A percentile compares a stretch with the other conserved stretches of the same genome.
Evolutionary conservation across 2,888 invertebrate genomes (phyloP).

Genomic region (Synanthedon myopaeformis): DNA sequence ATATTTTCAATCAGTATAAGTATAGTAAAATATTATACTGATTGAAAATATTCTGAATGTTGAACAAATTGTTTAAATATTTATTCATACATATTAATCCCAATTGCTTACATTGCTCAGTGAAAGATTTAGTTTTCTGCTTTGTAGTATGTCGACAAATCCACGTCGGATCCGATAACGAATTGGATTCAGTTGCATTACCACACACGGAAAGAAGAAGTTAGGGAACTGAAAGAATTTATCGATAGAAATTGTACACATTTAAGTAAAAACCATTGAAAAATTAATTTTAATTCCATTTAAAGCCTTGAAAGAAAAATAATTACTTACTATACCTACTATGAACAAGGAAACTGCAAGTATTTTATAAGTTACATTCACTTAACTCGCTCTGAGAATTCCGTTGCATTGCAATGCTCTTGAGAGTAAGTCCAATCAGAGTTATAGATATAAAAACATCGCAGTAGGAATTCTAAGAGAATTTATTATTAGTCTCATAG

Average conservation of each 20-base stretch:
- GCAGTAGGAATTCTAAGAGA: neutral
- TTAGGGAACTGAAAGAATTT: neutral
- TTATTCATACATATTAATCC: neutral
- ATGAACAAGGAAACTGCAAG: too few species aligned
- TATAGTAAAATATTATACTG: too few species aligned
- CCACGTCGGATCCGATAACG: conserved; percentile 48
- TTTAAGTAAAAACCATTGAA: too few species aligned
- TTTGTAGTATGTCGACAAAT: conserved; percentile 43
- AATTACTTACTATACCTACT: too few species aligned
- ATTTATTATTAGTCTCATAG: neutral
- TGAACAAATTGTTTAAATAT: neutral
- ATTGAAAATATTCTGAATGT: too few species aligned
- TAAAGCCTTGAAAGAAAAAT: too few species aligned
- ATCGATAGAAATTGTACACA: neutral
- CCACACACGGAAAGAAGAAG: neutral
- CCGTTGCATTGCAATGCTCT: neutral
- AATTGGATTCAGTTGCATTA: conserved; percentile 55
- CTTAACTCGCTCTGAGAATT: too few species aligned
- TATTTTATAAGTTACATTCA: too few species aligned
- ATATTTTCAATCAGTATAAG: too few species aligned
- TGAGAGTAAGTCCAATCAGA: neutral
- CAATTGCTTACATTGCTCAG: conserved; percentile 4
- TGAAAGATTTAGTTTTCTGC: conserved; percentile 35
- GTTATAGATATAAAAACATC: neutral
- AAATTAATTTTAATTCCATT: too few species aligned